Base-by-base conservation (phyloP, 1,140 invertebrate species). In the Carposina sasakii region DNA sequence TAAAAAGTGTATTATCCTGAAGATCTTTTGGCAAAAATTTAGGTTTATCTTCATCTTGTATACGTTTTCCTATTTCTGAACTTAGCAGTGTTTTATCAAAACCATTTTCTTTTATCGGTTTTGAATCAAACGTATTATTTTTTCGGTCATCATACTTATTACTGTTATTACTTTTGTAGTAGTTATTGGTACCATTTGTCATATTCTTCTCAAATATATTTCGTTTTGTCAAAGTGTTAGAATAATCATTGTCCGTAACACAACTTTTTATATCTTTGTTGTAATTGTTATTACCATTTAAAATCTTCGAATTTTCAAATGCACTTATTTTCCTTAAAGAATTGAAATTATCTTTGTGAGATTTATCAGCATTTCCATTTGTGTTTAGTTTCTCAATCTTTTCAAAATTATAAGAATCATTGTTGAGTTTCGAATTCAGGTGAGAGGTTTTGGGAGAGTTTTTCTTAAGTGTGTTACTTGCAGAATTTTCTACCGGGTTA, bases 1-100 rank as follows among this genome's bases (percentile, higher is more conserved):
- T 65, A 43, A 77, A 75, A n/a, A 75, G 63, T 16, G 71, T 64
- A 50, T 82, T 79, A 37, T 82, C 73, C 45, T 60, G 48, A 37
- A 81, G 55, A 53, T 60, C 71, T 33, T 62, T 62, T 12, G 62
- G 54, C 45, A 68, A 20, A 30, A 45, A 53, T 54, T 70, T 63
- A 19, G 26, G 21, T 16, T 51, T 15, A 33, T 77, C 67, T 12
- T 65, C 60, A 48, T 64, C 55, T 45, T 61, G 48, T n/a, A n/a
- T n/a, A n/a, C n/a, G n/a, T n/a, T n/a, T n/a, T n/a, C n/a, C n/a
- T n/a, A n/a, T n/a, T n/a, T n/a, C n/a, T n/a, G n/a, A n/a, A n/a
- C n/a, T n/a, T n/a, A n/a, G n/a, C n/a, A n/a, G n/a, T n/a, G n/a
- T n/a, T n/a, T n/a, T n/a, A n/a, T n/a, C n/a, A n/a, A n/a, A n/a